phyloP scores from a whole-genome alignment of 1,140 invertebrate genomes.

The Scaptodrosophila lebanonensis region DNA sequence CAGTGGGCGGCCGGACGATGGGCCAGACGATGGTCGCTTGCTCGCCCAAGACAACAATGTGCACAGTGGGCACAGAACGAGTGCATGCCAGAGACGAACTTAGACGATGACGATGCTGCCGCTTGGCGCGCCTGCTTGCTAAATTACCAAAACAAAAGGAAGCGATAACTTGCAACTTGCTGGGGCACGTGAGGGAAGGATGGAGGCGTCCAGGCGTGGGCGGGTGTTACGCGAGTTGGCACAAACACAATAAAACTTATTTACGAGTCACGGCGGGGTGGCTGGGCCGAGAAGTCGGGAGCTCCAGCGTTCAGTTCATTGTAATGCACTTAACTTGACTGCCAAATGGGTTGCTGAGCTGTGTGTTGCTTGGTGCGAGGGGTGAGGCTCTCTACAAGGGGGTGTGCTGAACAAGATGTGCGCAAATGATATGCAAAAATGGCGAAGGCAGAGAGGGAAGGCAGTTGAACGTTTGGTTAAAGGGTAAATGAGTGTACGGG shows the following conservation, averaged over 20 bases:
- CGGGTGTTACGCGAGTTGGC: constrained; percentile 46
- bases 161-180: constrained; percentile 63
- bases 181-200: not conserved
- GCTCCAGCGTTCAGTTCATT: constrained; percentile 63
- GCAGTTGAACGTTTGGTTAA: constrained; percentile 60
- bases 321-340: constrained; percentile 63
- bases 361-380: not conserved
- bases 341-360: not conserved
- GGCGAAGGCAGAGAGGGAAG: constrained; percentile 4
- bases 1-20: not conserved
- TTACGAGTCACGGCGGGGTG: constrained; percentile 69
- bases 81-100: constrained; percentile 71
- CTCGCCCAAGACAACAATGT: constrained; percentile 11
- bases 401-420: constrained; percentile 48
- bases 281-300: constrained; percentile 22
- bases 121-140: constrained; percentile 49
- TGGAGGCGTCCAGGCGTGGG: not conserved
- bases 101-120: constrained; percentile 62
- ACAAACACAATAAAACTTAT: constrained; percentile 74
- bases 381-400: not conserved
- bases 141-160: constrained; percentile 73
- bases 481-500: constrained; percentile 64
- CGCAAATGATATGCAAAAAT: constrained; percentile 69
- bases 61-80: constrained; percentile 43
- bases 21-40: constrained; percentile 12